phyloP scores from a whole-genome alignment of 2,888 invertebrate genomes.

The Steinernema carpocapsae region DNA sequence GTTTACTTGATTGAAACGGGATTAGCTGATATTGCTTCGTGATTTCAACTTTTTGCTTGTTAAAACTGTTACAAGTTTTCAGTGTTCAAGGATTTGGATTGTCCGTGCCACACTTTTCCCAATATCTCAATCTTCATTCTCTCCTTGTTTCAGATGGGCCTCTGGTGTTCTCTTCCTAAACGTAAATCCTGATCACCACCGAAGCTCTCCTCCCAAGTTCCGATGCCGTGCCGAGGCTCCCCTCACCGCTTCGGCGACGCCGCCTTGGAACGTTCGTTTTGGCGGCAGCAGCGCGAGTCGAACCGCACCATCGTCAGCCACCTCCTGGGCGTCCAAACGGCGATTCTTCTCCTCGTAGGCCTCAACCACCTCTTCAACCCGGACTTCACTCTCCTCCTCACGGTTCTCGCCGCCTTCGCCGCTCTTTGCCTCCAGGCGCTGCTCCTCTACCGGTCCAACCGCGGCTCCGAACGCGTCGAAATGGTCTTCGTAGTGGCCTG shows the following conservation, averaged over 20 bases:
- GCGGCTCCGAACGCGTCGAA: conserved; percentile 26
- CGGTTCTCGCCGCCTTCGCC: conserved; percentile 45
- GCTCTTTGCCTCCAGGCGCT: conserved; percentile 40
- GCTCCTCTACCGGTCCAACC: conserved; percentile 17
- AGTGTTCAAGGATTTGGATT: neutral
- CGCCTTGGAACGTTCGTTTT: conserved; percentile 46
- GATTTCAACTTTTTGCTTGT: too few relatives aligned
- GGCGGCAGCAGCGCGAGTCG: conserved; percentile 42
- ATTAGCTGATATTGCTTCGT: too few relatives aligned
- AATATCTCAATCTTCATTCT: neutral
- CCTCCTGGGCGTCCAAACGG: conserved; percentile 44
- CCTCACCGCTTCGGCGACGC: conserved; percentile 46
- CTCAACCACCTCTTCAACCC: conserved; percentile 46
- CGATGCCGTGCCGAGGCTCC: conserved; percentile 17
- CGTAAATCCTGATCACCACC: conserved; percentile 16
- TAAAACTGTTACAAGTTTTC: neutral
- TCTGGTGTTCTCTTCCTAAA: neutral
- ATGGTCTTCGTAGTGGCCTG: conserved; percentile 37
- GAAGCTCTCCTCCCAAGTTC: too few relatives aligned
- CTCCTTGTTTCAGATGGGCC: conserved; percentile 5
- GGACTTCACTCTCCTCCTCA: conserved; percentile 42
- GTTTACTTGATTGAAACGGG: too few relatives aligned
- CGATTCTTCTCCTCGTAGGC: conserved; percentile 44
- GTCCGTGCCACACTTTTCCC: neutral
- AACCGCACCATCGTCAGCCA: conserved; percentile 41